Evolutionary conservation across 2,113 vertebrate species (phyloP).

Genomic region (Phaethon lepturus): DNA sequence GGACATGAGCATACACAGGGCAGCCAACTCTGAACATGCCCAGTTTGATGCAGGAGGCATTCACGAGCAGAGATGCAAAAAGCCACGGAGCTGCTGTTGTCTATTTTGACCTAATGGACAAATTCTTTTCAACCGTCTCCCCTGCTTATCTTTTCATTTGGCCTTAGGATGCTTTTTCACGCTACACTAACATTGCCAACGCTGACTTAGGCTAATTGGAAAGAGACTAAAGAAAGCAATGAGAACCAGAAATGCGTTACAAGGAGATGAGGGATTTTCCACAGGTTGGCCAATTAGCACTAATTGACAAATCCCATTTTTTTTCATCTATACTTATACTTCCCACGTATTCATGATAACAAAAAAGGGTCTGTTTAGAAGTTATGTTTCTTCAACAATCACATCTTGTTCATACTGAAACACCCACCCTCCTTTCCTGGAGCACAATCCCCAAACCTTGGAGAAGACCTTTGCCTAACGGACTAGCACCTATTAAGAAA

Average conservation of each 20-base stretch:
- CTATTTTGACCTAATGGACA: neutral
- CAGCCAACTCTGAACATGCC: neutral
- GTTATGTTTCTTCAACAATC: neutral
- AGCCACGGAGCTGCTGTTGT: neutral
- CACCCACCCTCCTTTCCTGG: neutral
- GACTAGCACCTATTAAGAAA: neutral
- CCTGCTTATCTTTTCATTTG: accelerated
- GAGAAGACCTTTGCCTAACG: neutral
- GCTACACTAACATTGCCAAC: accelerated
- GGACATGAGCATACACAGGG: accelerated
- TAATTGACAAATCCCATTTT: neutral
- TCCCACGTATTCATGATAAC: neutral
- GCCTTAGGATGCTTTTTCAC: neutral
- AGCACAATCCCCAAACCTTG: neutral
- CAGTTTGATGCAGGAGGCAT: accelerated
- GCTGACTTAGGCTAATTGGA: neutral
- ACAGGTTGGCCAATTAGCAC: neutral
- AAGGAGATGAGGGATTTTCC: neutral
- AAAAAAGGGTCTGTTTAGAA: neutral
- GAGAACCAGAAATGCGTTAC: neutral
- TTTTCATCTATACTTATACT: neutral
- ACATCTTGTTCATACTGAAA: neutral
- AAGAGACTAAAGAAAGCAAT: neutral
- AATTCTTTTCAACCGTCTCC: neutral
- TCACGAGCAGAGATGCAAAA: neutral